These are phyloP conservation scores for Anastrepha obliqua DNA, from an alignment of 1,140 invertebrate genomes.

Conservation along the genomic window DNA sequence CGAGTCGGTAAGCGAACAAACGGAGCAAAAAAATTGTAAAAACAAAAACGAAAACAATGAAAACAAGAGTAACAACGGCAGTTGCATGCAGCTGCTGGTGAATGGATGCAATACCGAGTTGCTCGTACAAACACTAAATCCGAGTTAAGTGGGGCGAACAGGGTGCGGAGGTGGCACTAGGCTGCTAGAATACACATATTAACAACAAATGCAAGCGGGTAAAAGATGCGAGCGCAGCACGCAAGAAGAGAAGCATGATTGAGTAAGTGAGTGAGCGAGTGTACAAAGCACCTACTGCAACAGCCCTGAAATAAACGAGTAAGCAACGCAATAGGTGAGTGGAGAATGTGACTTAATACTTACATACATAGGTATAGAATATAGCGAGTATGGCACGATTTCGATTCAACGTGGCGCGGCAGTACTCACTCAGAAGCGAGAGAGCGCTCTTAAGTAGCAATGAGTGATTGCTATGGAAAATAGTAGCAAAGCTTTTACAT, in stretches of 20 bases:
- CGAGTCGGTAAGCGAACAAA: background rate
- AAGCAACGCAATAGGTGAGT: too few species aligned
- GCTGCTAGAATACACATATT: background rate
- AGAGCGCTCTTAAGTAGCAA: too few species aligned
- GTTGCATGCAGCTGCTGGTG: constrained; percentile 27
- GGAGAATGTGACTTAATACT: too few species aligned
- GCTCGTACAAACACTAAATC: background rate
- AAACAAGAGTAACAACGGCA: constrained; percentile 42
- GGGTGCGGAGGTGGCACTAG: constrained; percentile 13
- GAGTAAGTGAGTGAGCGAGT: background rate
- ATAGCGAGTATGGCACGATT: too few species aligned
- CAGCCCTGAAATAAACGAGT: too few species aligned
- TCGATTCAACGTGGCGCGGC: too few species aligned
- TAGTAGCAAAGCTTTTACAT: background rate
- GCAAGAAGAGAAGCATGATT: background rate
- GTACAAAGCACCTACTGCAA: too few species aligned
- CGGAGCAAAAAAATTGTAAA: background rate
- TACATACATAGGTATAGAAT: too few species aligned
- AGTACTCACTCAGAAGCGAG: too few species aligned
- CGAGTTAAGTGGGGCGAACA: background rate
- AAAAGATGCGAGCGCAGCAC: background rate
- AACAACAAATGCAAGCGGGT: background rate
- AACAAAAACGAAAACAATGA: background rate
- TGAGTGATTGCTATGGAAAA: too few species aligned
- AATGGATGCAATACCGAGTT: background rate